Percentiles rank a stretch among this genome's conserved stretches.
Evolutionary conservation across 2,113 vertebrate species (phyloP).

Genomic region (Cinclus cinclus): DNA sequence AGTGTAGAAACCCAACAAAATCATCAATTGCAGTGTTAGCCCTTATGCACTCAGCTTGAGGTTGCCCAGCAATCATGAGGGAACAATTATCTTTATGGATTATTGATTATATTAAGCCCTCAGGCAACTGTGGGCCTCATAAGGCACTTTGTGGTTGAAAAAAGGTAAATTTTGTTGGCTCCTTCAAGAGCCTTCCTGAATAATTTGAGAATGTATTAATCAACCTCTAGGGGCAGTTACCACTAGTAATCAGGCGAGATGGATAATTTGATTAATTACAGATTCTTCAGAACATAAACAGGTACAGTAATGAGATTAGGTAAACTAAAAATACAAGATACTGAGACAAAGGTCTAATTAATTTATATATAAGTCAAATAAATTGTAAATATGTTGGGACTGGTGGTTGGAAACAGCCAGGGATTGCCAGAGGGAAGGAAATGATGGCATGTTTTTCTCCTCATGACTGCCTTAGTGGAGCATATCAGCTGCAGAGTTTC

Average conservation of each 20-base stretch:
- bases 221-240: slow-evolving; percentile 48
- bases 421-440: neutral
- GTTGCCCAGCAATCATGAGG: slow-evolving; percentile 39
- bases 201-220: slow-evolving; percentile 68
- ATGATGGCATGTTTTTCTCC: neutral
- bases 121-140: slow-evolving; percentile 12
- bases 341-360: neutral
- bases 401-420: neutral
- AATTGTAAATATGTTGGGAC: neutral
- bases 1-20: slow-evolving; percentile 33
- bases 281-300: slow-evolving; percentile 30
- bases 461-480: neutral
- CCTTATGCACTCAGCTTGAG: slow-evolving; percentile 35
- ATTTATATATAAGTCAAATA: neutral
- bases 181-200: slow-evolving; percentile 53
- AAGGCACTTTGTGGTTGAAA: slow-evolving; percentile 50
- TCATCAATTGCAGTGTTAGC: slow-evolving; percentile 6
- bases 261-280: slow-evolving; percentile 58
- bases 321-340: neutral
- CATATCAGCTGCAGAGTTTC: neutral
- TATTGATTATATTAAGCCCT: slow-evolving; percentile 57
- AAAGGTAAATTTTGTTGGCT: slow-evolving; percentile 39
- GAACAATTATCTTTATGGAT: slow-evolving; percentile 67
- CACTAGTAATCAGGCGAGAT: slow-evolving; percentile 14
- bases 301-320: neutral